Evolutionary conservation across 2,888 invertebrate genomes (phyloP).

Genomic region (Apamea sordens): DNA sequence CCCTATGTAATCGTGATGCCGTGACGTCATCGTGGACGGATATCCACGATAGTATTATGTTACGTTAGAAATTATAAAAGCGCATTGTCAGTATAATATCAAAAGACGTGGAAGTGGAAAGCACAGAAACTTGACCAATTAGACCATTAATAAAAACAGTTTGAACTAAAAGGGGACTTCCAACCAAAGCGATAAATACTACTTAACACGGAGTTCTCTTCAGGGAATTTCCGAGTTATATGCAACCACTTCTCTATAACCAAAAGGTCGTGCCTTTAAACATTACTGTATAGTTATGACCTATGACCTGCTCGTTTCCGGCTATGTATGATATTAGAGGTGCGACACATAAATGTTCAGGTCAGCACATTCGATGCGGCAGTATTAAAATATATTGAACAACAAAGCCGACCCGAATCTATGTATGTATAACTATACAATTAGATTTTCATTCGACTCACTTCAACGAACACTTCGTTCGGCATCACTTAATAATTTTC

Average conservation of each 20-base stretch:
- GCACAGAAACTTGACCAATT: neutral
- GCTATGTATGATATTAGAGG: neutral
- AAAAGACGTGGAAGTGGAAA: neutral
- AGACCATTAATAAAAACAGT: slow-evolving; percentile 1
- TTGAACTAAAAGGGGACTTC: neutral
- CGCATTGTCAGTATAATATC: neutral
- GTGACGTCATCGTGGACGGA: neutral
- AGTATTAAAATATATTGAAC: neutral
- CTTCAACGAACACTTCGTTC: neutral
- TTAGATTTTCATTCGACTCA: neutral
- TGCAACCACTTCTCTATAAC: neutral
- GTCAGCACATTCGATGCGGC: neutral
- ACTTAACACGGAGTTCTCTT: neutral
- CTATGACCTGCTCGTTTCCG: slow-evolving; percentile 1
- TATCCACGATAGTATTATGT: neutral
- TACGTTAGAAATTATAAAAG: neutral
- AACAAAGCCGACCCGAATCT: neutral
- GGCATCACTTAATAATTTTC: neutral
- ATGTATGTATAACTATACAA: neutral
- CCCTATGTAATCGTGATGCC: neutral
- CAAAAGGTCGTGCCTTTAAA: slow-evolving; percentile 26
- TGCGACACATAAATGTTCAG: neutral
- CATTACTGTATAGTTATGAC: slow-evolving; percentile 2
- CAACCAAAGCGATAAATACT: slow-evolving; percentile 1
- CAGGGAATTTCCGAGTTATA: slow-evolving; percentile 9